phyloP scores from a whole-genome alignment of 2,888 invertebrate species.

The Andrena minutula region DNA sequence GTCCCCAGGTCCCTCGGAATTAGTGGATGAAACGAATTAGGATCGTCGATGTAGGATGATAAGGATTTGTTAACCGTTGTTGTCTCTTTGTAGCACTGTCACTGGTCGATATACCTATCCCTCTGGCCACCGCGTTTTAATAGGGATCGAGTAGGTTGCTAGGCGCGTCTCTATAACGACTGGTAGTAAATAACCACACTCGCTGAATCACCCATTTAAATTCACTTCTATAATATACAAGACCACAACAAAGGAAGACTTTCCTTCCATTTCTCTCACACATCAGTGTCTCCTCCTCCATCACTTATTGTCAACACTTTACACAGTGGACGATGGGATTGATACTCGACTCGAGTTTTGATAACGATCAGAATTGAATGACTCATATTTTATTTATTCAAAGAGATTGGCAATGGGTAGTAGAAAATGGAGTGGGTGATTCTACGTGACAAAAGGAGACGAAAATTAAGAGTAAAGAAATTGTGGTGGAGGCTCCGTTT shows the following conservation, averaged over 20 bases:
- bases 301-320: not conserved
- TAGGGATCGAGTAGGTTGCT: conserved; percentile 59
- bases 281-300: not conserved
- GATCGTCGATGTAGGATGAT: conserved; percentile 10
- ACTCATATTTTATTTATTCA: not conserved
- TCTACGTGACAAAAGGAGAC: no score
- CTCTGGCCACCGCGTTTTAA: conserved; percentile 41
- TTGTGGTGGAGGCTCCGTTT: no score
- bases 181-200: conserved; percentile 20
- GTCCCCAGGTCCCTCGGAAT: not conserved
- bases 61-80: conserved; percentile 39
- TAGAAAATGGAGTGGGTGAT: no score
- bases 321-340: conserved; percentile 14
- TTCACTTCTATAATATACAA: not conserved
- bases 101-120: conserved; percentile 38
- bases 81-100: conserved; percentile 41
- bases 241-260: not conserved
- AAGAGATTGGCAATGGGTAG: no score
- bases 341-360: conserved; percentile 14
- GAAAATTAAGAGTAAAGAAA: no score
- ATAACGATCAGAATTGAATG: not conserved
- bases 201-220: conserved; percentile 15
- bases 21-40: conserved; percentile 14
- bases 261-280: not conserved
- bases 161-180: conserved; percentile 65